Base-by-base conservation (phyloP, 2,113 vertebrate genomes). In the Seriola quinqueradiata region DNA sequence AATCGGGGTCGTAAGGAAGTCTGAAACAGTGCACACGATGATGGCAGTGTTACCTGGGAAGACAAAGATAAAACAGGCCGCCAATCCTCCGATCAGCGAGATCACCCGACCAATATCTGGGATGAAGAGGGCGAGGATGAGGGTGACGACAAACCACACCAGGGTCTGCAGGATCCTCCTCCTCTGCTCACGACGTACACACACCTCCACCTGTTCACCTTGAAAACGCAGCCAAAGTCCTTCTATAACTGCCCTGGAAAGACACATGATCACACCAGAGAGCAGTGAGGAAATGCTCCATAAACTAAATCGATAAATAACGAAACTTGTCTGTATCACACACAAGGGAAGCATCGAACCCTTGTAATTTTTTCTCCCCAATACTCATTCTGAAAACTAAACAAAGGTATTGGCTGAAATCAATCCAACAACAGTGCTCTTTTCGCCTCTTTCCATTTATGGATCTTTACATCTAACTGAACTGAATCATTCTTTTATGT, bases 101-200 rank as follows among this genome's bases (percentile, higher is more conserved):
- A 99, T 99, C 85, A 99, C 98, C 70, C 97, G 96, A 58, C 98
- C 98, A 0, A 99, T 99, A 74, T 99, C 98, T 0, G 98, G 98
- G 90, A 97, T 99, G 94, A 99, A 99, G 77, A 99, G 97, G 0
- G 97, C 98, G 42, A 99, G 95, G 23, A 99, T 85, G 38, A 99
- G 96, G 0, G 98, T 99, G 70, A 98, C 86, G 8, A 95, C 90
- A 82, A 99, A 99, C 98, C 98, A 99, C 87, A 93, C 86, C 55
- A 97, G 57, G 0, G 98, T 99, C 94, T 97, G 97, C 63, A 97
- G 87, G 63, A 98, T 84, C 6, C 98, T 94, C 34, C 98, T 94
- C 55, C 96, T 95, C 61, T 84, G 92, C 83, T 99, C 98, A 17
- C 96, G 96, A 0, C 91, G 93, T 52, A 97, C 96, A 0, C 98